Evolutionary conservation across 2,113 vertebrate genomes (phyloP).

Genomic region (Manacus vitellinus): DNA sequence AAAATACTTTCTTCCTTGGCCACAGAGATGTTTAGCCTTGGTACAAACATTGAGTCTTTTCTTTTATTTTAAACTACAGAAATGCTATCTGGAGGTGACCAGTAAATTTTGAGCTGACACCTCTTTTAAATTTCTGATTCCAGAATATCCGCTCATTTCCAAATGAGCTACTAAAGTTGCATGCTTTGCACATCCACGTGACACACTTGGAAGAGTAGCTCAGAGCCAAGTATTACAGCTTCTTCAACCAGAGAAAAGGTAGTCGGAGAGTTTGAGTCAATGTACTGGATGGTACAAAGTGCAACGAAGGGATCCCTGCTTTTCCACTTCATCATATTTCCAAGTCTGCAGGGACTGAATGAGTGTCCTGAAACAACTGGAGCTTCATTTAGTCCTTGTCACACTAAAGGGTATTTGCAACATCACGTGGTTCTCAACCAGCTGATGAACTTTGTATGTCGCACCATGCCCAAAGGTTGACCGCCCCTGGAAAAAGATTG

Average conservation of each 20-base stretch:
- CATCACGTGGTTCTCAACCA: not conserved
- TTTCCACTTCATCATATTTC: not conserved
- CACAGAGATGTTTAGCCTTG: not conserved
- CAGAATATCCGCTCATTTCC: not conserved
- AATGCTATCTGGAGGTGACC: not conserved
- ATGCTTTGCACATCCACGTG: accelerated
- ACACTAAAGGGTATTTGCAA: not conserved
- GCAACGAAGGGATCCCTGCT: not conserved
- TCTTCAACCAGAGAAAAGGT: not conserved
- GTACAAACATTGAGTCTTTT: not conserved
- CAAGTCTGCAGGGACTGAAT: not conserved
- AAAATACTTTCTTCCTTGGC: not conserved
- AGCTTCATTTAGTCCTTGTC: not conserved
- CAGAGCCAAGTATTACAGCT: not conserved
- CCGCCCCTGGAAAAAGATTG: not conserved
- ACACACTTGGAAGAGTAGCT: not conserved
- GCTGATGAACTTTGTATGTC: not conserved
- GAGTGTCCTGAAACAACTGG: not conserved
- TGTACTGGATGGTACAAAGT: not conserved
- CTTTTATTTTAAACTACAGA: not conserved
- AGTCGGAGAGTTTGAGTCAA: not conserved
- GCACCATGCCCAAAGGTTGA: not conserved
- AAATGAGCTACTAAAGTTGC: not conserved
- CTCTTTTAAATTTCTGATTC: not conserved
- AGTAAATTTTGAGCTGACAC: not conserved